Evolutionary conservation across 2,113 vertebrate species (phyloP), one percentile per base, ranked within the genome.

Genomic region (Oostethus manadensis): DNA sequence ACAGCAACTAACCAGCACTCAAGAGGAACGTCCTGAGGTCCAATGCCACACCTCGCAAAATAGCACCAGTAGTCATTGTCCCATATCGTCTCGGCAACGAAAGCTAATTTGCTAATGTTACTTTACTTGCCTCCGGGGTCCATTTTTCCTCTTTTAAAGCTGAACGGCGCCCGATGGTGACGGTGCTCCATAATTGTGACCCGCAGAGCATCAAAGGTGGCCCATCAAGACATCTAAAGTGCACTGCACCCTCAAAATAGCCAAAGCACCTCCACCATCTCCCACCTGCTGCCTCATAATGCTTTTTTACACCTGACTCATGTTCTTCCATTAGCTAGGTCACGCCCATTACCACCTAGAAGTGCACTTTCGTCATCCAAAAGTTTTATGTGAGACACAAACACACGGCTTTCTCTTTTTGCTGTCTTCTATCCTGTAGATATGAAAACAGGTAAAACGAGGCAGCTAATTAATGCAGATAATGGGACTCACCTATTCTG

Each of bases 61-160:
- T 11, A 38, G 21, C 11, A 20, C 51, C 51, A 55, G 51, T 40
- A 20, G 51, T 40, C 10, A 18, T 18, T 10, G 33, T 38, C 51
- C 51, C n/a, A 1, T 20, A 10, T 55, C n/a, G n/a, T n/a, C n/a
- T n/a, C 6, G 33, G 51, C 33, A n/a, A 55, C 33, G 33, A 33
- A 38, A 55, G n/a, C 51, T 55, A 20, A 55, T 55, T 55, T n/a
- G 33, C 51, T 55, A 55, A 55, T 55, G 33, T 55, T n/a, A 55
- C 51, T 38, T 55, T 20, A 20, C 18, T 35, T 13, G 33, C 51
- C 51, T 20, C 33, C 33, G 33, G 51, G 51, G 51, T 18, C 51
- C 51, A 55, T 55, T 55, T 55, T 38, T 11, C 29, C 51, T 35
- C 7, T 11, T 20, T 55, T 20, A 42, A n/a, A 42, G 38, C 38